These are phyloP conservation scores for Plotosus lineatus DNA, from an alignment of 2,113 vertebrate species.

Conservation along the genomic window DNA sequence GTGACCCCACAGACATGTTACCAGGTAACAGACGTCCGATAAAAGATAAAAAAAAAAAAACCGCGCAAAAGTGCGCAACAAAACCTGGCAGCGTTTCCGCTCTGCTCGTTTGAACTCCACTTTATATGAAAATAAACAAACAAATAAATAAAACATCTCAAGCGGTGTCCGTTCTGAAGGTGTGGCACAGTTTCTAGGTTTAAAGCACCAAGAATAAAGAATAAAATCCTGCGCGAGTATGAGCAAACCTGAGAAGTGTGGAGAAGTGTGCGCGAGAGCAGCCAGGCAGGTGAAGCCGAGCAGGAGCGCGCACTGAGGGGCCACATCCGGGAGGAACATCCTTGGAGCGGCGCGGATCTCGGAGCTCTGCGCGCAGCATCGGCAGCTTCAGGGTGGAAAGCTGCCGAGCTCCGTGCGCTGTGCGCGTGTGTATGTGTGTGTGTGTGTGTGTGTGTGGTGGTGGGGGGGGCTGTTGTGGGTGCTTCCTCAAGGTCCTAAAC, in stretches of 20 bases:
- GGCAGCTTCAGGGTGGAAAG: neutral
- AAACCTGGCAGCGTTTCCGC: too few relatives aligned
- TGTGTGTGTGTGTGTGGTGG: neutral
- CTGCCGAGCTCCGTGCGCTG: neutral
- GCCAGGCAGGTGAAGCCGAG: conserved; percentile 76
- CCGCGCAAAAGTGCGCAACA: too few relatives aligned
- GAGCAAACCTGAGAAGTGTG: conserved; percentile 80
- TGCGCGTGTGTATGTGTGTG: neutral
- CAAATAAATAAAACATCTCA: neutral
- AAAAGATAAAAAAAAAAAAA: too few relatives aligned
- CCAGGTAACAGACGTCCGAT: neutral
- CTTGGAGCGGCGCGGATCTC: conserved; percentile 66
- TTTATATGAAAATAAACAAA: neutral
- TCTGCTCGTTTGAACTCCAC: neutral
- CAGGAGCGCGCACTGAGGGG: conserved; percentile 73
- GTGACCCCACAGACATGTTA: neutral
- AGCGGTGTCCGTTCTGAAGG: neutral
- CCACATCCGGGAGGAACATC: conserved; percentile 80
- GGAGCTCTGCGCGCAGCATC: conserved; percentile 29
- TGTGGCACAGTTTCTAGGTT: neutral
- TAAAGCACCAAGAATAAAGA: neutral
- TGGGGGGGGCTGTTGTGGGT: too few relatives aligned
- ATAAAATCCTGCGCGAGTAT: neutral
- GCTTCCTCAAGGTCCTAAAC: conserved; percentile 25
- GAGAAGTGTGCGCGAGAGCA: conserved; percentile 71